A percentile compares a stretch with the other conserved stretches of the same genome.
These are phyloP conservation scores for Cuniculus paca DNA, from an alignment of 2,797 vertebrate species.

Conservation along the genomic window DNA sequence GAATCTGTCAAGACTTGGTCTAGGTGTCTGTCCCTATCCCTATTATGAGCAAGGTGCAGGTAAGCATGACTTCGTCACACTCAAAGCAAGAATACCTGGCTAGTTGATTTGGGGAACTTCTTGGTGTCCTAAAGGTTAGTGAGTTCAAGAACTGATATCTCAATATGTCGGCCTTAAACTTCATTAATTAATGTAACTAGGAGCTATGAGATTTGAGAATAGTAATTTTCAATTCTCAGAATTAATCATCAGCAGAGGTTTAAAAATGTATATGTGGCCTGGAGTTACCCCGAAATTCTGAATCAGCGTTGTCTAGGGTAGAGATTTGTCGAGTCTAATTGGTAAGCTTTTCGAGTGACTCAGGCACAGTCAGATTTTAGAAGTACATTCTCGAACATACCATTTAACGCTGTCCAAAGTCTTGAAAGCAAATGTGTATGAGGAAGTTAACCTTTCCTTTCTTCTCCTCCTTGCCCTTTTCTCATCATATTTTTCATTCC, in stretches of 20 bases:
- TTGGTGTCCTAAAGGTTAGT: neutral
- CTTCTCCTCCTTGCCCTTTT: neutral
- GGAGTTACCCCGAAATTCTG: slow-evolving; percentile 44
- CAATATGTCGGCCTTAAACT: neutral
- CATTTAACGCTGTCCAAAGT: neutral
- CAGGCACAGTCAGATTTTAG: neutral
- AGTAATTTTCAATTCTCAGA: neutral
- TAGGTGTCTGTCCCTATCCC: neutral
- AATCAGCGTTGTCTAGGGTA: neutral
- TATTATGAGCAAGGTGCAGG: neutral
- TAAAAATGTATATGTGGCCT: neutral
- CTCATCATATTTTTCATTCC: neutral
- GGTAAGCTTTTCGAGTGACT: slow-evolving; percentile 35
- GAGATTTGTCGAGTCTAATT: neutral
- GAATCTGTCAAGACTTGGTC: neutral
- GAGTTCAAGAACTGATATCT: neutral
- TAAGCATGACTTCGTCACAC: neutral
- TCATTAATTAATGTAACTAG: neutral
- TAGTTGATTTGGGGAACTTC: neutral
- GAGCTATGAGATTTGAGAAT: neutral
- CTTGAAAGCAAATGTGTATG: neutral
- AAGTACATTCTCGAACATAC: neutral
- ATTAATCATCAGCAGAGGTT: slow-evolving; percentile 16
- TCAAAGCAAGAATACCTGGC: neutral
- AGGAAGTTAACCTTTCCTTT: neutral